Conservation (phyloP, 2,113 vertebrate species). For the Rutilus rutilus region DNA sequence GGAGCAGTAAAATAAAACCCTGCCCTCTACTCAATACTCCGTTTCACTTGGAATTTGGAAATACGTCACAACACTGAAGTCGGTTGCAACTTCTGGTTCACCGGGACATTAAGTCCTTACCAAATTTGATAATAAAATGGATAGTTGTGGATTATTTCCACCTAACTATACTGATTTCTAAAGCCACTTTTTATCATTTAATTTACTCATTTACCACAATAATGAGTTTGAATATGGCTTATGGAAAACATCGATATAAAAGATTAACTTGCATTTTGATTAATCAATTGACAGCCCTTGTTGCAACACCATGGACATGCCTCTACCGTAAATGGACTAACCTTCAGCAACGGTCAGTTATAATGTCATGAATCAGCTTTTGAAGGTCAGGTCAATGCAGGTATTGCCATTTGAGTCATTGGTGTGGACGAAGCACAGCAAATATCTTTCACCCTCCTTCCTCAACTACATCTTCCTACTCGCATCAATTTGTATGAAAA, state of each 20-base stretch:
- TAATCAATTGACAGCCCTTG: neutral
- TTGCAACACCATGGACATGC: neutral
- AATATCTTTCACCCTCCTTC: neutral
- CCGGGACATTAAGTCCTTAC: too few species aligned
- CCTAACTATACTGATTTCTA: neutral
- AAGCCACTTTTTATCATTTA: neutral
- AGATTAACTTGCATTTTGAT: neutral
- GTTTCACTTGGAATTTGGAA: too few species aligned
- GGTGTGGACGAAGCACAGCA: neutral
- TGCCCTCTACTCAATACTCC: too few species aligned
- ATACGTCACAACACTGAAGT: too few species aligned
- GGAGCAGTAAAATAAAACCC: too few species aligned
- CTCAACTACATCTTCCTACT: neutral
- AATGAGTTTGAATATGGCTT: neutral
- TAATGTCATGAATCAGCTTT: neutral
- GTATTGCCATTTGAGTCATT: neutral
- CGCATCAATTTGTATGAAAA: neutral
- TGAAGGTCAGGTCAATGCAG: neutral
- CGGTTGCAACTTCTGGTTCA: too few species aligned
- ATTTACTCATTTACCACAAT: neutral
- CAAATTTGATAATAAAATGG: too few species aligned
- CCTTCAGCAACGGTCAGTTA: conserved; percentile 1
- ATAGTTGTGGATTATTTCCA: too few species aligned
- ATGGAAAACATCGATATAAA: neutral
- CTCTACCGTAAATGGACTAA: neutral